phyloP scores from a whole-genome alignment of 1,140 invertebrate genomes.

The Caenorhabditis inopinata region DNA sequence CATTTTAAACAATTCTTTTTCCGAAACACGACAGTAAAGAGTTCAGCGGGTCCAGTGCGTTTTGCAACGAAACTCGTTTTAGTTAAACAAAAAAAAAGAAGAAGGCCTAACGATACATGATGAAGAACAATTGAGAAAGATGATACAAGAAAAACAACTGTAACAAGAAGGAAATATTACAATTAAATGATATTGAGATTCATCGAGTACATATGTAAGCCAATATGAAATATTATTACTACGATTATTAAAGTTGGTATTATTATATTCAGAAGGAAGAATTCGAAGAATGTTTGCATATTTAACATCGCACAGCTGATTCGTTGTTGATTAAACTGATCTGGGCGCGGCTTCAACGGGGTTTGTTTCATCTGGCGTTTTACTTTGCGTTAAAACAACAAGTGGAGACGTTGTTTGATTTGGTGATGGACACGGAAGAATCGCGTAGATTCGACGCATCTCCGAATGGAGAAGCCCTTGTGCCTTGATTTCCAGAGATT shows the following conservation, averaged over 20 bases:
- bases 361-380: not conserved
- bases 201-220: too few relatives aligned
- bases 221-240: too few relatives aligned
- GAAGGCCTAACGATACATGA: too few relatives aligned
- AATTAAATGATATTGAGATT: too few relatives aligned
- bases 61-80: too few relatives aligned
- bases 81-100: too few relatives aligned
- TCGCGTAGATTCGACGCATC: not conserved
- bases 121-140: too few relatives aligned
- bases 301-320: not conserved
- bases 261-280: not conserved
- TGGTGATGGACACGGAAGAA: not conserved
- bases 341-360: not conserved
- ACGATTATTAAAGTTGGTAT: not conserved
- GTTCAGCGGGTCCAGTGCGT: too few relatives aligned
- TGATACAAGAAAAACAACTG: too few relatives aligned
- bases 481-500: slow-evolving; percentile 74
- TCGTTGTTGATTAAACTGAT: not conserved
- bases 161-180: too few relatives aligned
- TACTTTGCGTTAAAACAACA: not conserved
- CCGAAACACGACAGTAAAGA: too few relatives aligned
- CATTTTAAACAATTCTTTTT: too few relatives aligned
- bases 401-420: not conserved
- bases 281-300: not conserved
- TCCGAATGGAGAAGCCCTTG: not conserved